Conservation (phyloP, 1,140 invertebrate species). For the Microplitis mediator region DNA sequence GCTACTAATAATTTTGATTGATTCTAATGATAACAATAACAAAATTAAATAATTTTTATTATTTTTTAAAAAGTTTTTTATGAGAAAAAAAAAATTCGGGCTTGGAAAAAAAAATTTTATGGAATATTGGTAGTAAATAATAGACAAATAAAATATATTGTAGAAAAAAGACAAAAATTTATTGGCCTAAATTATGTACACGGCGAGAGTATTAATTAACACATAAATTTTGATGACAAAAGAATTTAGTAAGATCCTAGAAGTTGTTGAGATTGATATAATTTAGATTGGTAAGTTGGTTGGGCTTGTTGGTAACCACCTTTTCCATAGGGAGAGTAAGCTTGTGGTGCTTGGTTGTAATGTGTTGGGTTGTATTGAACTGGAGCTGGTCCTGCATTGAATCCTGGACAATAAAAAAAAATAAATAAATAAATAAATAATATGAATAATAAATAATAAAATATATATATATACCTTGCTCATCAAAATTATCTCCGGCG, state of each 20-base stretch:
- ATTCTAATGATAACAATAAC: too few species aligned
- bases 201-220: conserved; percentile 5
- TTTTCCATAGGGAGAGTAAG: conserved; percentile 31
- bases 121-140: background rate
- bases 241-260: conserved; percentile 23
- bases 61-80: too few species aligned
- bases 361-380: conserved; percentile 18
- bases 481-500: conserved; percentile 43
- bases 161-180: conserved; percentile 50
- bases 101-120: too few species aligned
- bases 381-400: conserved; percentile 43
- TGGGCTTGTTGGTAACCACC: conserved; percentile 37
- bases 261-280: conserved; percentile 55
- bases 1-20: too few species aligned
- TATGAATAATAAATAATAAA: conserved; percentile 6
- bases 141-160: conserved; percentile 27
- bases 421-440: background rate
- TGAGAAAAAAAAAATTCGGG: too few species aligned
- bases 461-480: background rate
- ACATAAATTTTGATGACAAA: background rate
- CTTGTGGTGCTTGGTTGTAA: conserved; percentile 29
- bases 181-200: conserved; percentile 62
- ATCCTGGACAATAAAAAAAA: background rate
- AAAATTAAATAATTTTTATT: too few species aligned
- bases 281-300: conserved; percentile 49